Percentiles rank a stretch among this genome's conserved stretches.
These are phyloP conservation scores for Dysmachus trigonus DNA, from an alignment of 2,888 invertebrate species.

Conservation along the genomic window DNA sequence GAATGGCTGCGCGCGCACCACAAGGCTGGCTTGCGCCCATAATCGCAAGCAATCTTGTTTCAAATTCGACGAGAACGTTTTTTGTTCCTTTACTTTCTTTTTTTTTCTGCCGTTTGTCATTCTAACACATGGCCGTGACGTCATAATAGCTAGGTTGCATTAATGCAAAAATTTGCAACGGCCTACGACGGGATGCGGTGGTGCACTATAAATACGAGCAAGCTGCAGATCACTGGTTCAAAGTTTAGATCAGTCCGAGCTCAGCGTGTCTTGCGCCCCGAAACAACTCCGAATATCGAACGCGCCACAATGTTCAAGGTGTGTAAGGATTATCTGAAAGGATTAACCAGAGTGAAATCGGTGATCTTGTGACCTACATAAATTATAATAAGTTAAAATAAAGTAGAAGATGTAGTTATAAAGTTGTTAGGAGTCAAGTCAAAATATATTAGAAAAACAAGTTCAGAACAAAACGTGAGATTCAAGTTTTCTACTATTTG, in stretches of 20 bases:
- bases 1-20: neutral
- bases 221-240: slow-evolving; percentile 4
- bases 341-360: neutral
- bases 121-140: slow-evolving; percentile 21
- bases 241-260: slow-evolving; percentile 17
- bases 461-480: no score
- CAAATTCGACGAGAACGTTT: neutral
- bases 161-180: neutral
- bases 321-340: neutral
- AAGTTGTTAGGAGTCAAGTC: no score
- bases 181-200: slow-evolving; percentile 28
- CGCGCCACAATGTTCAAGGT: slow-evolving; percentile 1
- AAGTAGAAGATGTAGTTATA: no score
- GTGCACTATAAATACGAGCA: slow-evolving; percentile 25
- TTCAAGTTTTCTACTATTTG: no score
- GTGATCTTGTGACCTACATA: neutral
- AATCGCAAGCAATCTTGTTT: slow-evolving; percentile 25
- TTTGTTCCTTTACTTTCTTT: neutral
- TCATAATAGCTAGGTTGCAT: slow-evolving; percentile 4
- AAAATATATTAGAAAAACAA: no score
- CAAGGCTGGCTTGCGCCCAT: slow-evolving; percentile 5
- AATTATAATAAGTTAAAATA: neutral
- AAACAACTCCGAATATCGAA: neutral
- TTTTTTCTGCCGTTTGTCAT: slow-evolving; percentile 9
- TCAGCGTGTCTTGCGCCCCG: neutral